Evolutionary conservation across 2,888 invertebrate genomes (phyloP).

Genomic region (Silvanus unidentatus): DNA sequence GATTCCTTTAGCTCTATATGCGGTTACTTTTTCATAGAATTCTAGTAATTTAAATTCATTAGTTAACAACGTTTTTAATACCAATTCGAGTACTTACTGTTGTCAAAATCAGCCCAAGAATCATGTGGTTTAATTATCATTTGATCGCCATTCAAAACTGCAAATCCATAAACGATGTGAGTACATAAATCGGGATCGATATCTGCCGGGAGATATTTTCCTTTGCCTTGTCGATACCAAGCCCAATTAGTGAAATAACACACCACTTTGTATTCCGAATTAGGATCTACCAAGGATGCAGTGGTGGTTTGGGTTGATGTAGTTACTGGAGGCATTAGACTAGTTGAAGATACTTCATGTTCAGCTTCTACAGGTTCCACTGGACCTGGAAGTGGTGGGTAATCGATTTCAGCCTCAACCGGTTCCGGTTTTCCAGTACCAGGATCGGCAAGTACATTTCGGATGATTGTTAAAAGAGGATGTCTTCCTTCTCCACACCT

Average conservation of each 20-base stretch:
- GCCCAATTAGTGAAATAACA: slow-evolving; percentile 95
- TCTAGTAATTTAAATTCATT: slow-evolving; percentile 47
- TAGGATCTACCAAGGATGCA: slow-evolving; percentile 28
- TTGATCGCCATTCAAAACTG: slow-evolving; percentile 70
- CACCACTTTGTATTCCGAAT: slow-evolving; percentile 64
- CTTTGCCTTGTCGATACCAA: slow-evolving; percentile 80
- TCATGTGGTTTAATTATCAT: slow-evolving; percentile 80
- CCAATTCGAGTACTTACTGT: slow-evolving; percentile 54
- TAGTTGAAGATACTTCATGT: slow-evolving; percentile 12
- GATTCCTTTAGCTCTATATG: slow-evolving; percentile 63
- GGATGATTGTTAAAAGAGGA: slow-evolving; percentile 73
- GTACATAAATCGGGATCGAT: slow-evolving; percentile 83
- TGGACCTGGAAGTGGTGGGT: slow-evolving; percentile 7
- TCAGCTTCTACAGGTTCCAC: slow-evolving; percentile 19
- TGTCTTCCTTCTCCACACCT: slow-evolving; percentile 75
- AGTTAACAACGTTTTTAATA: slow-evolving; percentile 7
- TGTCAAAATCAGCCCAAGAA: slow-evolving; percentile 83
- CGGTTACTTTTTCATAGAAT: slow-evolving; percentile 81
- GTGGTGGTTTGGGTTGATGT: slow-evolving; percentile 17
- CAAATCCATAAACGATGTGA: slow-evolving; percentile 89
- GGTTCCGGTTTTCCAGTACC: slow-evolving; percentile 31
- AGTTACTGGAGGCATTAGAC: slow-evolving; percentile 11
- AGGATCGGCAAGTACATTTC: slow-evolving; percentile 58
- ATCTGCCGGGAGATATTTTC: slow-evolving; percentile 75
- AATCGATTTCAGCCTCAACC: slow-evolving; percentile 8